Evolutionary conservation across 2,888 invertebrate species (phyloP), one percentile per base, ranked within the genome.

Genomic region (Tiliacea aurago): DNA sequence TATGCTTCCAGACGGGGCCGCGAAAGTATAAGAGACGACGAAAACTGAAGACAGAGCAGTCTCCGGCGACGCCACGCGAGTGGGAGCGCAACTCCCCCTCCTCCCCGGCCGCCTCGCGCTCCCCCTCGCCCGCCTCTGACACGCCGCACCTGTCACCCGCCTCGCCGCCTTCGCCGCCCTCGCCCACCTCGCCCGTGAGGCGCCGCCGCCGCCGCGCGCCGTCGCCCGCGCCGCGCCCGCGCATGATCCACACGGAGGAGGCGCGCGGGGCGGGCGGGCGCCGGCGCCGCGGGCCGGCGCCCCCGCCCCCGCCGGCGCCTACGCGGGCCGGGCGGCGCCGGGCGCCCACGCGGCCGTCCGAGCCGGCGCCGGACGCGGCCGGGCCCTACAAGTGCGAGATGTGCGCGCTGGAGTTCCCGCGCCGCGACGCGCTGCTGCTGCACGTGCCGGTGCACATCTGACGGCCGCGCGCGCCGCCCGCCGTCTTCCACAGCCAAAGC

Each of bases 391-490:
- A 97, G 84, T 98, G 98, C 91, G 98, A 98, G 92, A 98, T 98
- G 98, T 98, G 98, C 92, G 97, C 97, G 70, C 97, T 97, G 64
- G 97, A 97, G 85, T 98, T 98, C 93, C 95, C 97, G 15, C 97
- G 97, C 81, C 97, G 98, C 67, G 97, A 98, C 67, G 98, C 98
- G 83, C 94, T 98, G 80, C 96, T 98, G 71, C 90, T 95, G 1
- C 98, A 98, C 93, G 98, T 98, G 88, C 98, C 98, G 72, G 97
- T 98, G 90, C 98, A 98, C 92, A 98, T 98, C 94, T 98, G 97
- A 97, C 94, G 88, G 33, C 65, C 84, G 76, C 77, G 73, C 47
- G 49, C 63, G 55, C 23, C 63, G 56, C 62, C 49, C 33, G 59
- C 15, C 28, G 56, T 23, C 28, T 13, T 5, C 4, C 41, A 1